Conservation (phyloP, 2,797 vertebrate genomes). For the Silurus aristotelis region DNA sequence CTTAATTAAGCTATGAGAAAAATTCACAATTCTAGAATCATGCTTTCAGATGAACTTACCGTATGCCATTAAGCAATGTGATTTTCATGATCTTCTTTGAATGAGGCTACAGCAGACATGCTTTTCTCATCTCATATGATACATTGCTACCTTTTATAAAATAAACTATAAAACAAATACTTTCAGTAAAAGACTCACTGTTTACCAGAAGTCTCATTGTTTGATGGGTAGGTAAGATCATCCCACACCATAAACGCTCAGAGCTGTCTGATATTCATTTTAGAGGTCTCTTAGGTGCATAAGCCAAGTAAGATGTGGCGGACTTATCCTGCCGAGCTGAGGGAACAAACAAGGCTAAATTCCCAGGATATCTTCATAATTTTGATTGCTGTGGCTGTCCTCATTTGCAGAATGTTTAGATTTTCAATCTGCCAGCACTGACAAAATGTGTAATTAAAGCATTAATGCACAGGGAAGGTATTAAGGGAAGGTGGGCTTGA, state of each 20-base stretch:
- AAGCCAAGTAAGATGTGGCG: background rate
- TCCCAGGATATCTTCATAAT: background rate
- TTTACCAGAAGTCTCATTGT: background rate
- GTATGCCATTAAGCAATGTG: background rate
- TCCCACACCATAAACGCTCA: background rate
- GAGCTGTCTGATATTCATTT: background rate
- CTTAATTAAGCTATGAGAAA: background rate
- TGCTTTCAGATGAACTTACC: background rate
- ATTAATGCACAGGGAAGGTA: background rate
- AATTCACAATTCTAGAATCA: background rate
- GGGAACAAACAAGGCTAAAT: background rate
- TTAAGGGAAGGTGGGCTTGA: slow-evolving; percentile 1
- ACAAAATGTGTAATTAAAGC: background rate
- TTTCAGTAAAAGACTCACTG: background rate
- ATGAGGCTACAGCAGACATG: background rate
- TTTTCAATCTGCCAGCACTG: background rate
- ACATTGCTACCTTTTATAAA: background rate
- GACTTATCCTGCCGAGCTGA: background rate
- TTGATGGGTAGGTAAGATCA: background rate
- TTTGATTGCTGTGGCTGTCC: background rate
- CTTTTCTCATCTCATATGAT: background rate
- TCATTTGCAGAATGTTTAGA: background rate
- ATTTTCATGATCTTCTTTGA: background rate
- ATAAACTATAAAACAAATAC: background rate
- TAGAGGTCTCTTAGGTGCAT: background rate